phyloP scores from a whole-genome alignment of 2,113 vertebrate genomes.

The Stegostoma tigrinum region DNA sequence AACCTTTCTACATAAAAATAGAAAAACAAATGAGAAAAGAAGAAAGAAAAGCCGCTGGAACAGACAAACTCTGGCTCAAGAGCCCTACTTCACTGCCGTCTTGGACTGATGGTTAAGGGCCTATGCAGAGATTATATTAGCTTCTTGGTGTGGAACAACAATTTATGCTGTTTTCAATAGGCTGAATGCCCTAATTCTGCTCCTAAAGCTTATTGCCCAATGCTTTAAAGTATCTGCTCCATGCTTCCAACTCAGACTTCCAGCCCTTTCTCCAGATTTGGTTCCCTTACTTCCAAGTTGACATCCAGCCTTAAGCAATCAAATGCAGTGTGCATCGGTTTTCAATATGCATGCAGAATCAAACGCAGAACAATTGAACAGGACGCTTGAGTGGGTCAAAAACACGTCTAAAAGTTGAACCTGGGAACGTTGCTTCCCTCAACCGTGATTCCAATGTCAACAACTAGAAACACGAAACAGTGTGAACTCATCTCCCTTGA shows the following conservation, averaged over 20 bases:
- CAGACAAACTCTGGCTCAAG: too few relatives aligned
- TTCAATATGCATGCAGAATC: background rate
- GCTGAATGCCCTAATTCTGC: too few relatives aligned
- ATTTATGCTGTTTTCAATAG: too few relatives aligned
- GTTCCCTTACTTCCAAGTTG: background rate
- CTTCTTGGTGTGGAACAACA: too few relatives aligned
- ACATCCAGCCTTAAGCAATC: background rate
- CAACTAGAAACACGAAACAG: background rate
- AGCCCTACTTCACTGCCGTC: too few relatives aligned
- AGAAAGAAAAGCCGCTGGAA: too few relatives aligned
- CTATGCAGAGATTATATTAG: too few relatives aligned
- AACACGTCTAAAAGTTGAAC: background rate
- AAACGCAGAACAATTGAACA: background rate
- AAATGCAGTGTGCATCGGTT: background rate
- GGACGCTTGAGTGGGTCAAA: background rate
- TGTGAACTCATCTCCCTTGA: background rate
- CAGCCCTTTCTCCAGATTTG: background rate
- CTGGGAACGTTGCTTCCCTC: background rate
- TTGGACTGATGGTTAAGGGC: too few relatives aligned
- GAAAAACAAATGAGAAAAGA: too few relatives aligned
- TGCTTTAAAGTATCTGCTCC: background rate
- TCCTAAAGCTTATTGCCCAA: too few relatives aligned
- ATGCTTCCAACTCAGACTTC: background rate
- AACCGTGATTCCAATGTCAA: background rate
- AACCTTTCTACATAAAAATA: too few relatives aligned